These are phyloP conservation scores for Dreissena rostriformis DNA, from an alignment of 1,140 invertebrate genomes.

Conservation along the genomic window DNA sequence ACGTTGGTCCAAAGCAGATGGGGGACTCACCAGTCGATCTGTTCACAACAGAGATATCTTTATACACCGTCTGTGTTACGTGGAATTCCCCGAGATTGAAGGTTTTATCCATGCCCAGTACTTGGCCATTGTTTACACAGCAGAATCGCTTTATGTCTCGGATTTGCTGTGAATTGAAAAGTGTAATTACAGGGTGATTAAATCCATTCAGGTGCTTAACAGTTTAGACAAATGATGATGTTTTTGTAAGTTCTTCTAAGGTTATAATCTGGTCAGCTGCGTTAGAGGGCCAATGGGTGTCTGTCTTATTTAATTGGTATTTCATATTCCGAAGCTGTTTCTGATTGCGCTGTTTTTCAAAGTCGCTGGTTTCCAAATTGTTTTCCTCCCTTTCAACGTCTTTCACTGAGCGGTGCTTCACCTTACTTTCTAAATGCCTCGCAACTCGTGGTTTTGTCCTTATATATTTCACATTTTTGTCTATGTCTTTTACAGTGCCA, in stretches of 20 bases:
- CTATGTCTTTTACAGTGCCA: constrained; percentile 8
- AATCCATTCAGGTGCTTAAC: constrained; percentile 15
- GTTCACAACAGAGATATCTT: constrained; percentile 11
- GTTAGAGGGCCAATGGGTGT: not conserved
- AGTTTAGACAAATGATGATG: constrained; percentile 3
- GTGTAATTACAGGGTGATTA: constrained; percentile 19
- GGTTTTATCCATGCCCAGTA: constrained; percentile 33
- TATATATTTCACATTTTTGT: not conserved
- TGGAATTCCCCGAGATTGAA: constrained; percentile 23
- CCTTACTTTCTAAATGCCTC: not conserved
- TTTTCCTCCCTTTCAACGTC: constrained; percentile 10
- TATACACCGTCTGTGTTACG: constrained; percentile 25
- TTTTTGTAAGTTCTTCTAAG: constrained; percentile 34
- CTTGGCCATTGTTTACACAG: not conserved
- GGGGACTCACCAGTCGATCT: constrained; percentile 18
- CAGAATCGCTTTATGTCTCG: constrained; percentile 19
- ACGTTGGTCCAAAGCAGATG: constrained; percentile 16
- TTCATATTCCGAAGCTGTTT: constrained; percentile 21
- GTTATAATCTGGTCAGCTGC: not conserved
- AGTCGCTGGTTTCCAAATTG: not conserved
- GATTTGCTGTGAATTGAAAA: constrained; percentile 21
- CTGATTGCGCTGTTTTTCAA: constrained; percentile 11
- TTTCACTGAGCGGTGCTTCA: not conserved
- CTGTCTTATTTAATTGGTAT: not conserved
- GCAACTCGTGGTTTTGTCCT: not conserved